Evolutionary conservation across 2,113 vertebrate species (phyloP).

Genomic region (Callionymus lyra): DNA sequence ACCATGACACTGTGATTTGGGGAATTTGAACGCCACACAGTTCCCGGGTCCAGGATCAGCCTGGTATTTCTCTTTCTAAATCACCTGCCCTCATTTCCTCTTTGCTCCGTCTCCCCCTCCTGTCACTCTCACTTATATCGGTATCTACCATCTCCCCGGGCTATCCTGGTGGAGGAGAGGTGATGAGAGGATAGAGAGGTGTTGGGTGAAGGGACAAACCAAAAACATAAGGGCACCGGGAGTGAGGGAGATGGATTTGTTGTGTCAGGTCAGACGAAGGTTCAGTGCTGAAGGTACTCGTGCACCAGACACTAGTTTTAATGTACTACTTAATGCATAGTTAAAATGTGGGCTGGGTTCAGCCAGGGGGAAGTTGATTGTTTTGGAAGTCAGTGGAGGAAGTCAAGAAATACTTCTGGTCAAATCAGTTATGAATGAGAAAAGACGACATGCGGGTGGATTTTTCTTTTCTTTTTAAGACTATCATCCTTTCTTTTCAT

Average conservation of each 20-base stretch:
- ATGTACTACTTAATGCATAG: too few species aligned
- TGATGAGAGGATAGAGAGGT: slow-evolving; percentile 34
- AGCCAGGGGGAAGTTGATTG: too few species aligned
- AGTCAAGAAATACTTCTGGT: too few species aligned
- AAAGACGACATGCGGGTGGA: too few species aligned
- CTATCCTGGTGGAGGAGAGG: slow-evolving; percentile 24
- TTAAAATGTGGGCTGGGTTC: too few species aligned
- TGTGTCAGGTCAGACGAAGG: slow-evolving; percentile 13
- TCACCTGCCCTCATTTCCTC: slow-evolving; percentile 14
- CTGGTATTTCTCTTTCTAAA: neutral
- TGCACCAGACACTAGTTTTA: too few species aligned
- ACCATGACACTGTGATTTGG: too few species aligned
- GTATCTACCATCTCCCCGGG: slow-evolving; percentile 13
- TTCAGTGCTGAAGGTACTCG: slow-evolving; percentile 4
- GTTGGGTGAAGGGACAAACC: slow-evolving; percentile 12
- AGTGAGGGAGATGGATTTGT: slow-evolving; percentile 1
- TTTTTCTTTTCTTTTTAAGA: too few species aligned
- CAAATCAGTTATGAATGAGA: too few species aligned
- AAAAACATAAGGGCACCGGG: slow-evolving; percentile 8
- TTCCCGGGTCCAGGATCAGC: too few species aligned
- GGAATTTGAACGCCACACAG: neutral
- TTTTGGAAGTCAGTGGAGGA: too few species aligned
- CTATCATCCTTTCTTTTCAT: too few species aligned
- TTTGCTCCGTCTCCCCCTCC: slow-evolving; percentile 12
- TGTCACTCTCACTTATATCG: slow-evolving; percentile 27